Percentiles rank a stretch among this genome's conserved stretches.
phyloP scores from a whole-genome alignment of 2,888 invertebrate genomes.

The Cryptus armator region DNA sequence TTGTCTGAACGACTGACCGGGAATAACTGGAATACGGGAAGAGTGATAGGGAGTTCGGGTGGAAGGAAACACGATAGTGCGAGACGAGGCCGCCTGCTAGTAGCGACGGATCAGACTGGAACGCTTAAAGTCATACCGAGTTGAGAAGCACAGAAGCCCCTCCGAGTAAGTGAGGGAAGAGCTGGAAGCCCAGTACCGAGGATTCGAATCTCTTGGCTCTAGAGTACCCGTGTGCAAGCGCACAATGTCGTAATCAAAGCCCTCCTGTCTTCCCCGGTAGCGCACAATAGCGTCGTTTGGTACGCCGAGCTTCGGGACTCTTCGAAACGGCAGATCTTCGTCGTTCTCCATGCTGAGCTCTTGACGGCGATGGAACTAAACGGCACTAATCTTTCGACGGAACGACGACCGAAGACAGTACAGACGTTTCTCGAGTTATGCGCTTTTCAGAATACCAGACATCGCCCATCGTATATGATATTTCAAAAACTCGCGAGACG shows the following conservation, averaged over 20 bases:
- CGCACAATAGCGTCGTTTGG: constrained; percentile 81
- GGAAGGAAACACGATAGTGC: too few species aligned
- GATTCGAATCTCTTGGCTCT: constrained; percentile 50
- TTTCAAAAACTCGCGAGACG: constrained; percentile 23
- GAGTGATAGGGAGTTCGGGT: too few species aligned
- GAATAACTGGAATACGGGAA: too few species aligned
- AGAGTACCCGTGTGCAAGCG: constrained; percentile 44
- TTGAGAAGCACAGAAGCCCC: constrained; percentile 47
- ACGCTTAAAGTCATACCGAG: constrained; percentile 75
- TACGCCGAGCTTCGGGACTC: constrained; percentile 38
- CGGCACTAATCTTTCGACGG: constrained; percentile 69
- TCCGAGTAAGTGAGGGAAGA: constrained; percentile 33
- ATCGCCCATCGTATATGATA: constrained; percentile 13
- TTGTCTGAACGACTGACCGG: too few species aligned
- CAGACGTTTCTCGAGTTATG: constrained; percentile 38
- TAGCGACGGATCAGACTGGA: constrained; percentile 74
- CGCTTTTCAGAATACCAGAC: constrained; percentile 26
- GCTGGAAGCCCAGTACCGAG: constrained; percentile 45
- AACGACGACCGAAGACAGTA: constrained; percentile 57
- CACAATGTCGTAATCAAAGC: constrained; percentile 84
- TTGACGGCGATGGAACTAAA: constrained; percentile 67
- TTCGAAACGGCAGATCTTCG: constrained; percentile 58
- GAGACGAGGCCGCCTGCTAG: not conserved
- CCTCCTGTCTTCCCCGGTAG: constrained; percentile 76
- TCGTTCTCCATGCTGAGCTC: constrained; percentile 49